Percentiles rank a stretch among this genome's conserved stretches.
phyloP scores from a whole-genome alignment of 2,113 vertebrate species.

The Chiloscyllium plagiosum region DNA sequence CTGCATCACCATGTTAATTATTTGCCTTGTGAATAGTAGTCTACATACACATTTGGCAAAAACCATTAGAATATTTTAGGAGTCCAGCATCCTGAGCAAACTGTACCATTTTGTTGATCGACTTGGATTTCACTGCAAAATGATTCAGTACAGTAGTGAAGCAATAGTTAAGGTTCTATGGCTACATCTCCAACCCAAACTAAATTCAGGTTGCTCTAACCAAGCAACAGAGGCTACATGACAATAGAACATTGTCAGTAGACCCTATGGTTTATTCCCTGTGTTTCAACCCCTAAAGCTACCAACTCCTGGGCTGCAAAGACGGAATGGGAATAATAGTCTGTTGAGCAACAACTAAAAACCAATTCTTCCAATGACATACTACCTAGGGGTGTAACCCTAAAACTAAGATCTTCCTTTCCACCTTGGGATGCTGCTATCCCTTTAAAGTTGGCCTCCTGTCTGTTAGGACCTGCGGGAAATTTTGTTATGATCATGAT shows the following conservation, averaged over 20 bases:
- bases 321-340: background rate
- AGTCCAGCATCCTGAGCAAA: background rate
- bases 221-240: background rate
- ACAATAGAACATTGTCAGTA: background rate
- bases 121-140: background rate
- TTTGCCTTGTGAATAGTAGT: background rate
- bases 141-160: background rate
- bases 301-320: background rate
- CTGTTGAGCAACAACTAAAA: background rate
- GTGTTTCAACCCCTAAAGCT: background rate
- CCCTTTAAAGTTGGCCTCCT: background rate
- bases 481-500: background rate
- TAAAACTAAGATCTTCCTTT: background rate
- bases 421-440: background rate
- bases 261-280: background rate
- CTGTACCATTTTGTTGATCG: background rate
- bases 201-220: background rate
- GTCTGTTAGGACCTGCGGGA: background rate
- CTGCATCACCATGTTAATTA: background rate
- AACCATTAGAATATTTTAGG: background rate
- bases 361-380: background rate
- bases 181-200: background rate
- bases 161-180: background rate
- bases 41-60: background rate
- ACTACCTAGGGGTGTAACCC: background rate